Base-by-base conservation (phyloP, 2,113 vertebrate genomes). In the Cinclus cinclus region DNA sequence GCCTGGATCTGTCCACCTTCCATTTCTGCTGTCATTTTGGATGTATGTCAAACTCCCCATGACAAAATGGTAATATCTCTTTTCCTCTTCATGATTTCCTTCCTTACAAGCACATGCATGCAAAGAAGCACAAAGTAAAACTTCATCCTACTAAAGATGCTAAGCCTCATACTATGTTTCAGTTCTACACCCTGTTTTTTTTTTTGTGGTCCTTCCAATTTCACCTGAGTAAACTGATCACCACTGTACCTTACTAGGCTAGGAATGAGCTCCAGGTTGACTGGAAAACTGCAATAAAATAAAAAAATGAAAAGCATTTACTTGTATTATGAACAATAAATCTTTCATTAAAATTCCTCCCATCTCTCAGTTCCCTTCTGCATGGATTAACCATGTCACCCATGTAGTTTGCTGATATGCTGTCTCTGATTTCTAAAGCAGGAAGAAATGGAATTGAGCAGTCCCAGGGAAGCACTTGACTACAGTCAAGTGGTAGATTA, bases 291-390 rank as follows among this genome's bases (percentile, higher is more conserved):
- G 0, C 46, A 87, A 55, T 52, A 62, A 84, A 41, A 44, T 28
- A 30, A 47, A 42, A 42, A 53, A 50, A 55, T 6, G 0, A 89
- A 83, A 1, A 1, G 4, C n/a, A 42, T 87, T 89, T 87, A 42
- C 73, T 79, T 91, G 65, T 69, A 73, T 75, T 78, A 84, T 59
- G 25, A 96, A 63, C 70, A 94, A 93, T 83, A 86, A 60, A 91
- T 76, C 16, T 81, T 88, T 68, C 67, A 81, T 67, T 92, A 77
- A 78, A 91, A 94, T 92, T 87, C 53, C 64, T 95, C 35, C 44
- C 18, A 47, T 80, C 53, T 81, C 52, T 95, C 20, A 17, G 55
- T 71, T 92, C 71, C 53, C 53, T 93, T 86, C 90, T 81, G 56
- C 56, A 71, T 71, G 70, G 78, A 91, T 93, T 89, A 95, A 75